A percentile compares a stretch with the other conserved stretches of the same genome.
phyloP scores from a whole-genome alignment of 2,113 vertebrate species.

The Pholis gunnellus region DNA sequence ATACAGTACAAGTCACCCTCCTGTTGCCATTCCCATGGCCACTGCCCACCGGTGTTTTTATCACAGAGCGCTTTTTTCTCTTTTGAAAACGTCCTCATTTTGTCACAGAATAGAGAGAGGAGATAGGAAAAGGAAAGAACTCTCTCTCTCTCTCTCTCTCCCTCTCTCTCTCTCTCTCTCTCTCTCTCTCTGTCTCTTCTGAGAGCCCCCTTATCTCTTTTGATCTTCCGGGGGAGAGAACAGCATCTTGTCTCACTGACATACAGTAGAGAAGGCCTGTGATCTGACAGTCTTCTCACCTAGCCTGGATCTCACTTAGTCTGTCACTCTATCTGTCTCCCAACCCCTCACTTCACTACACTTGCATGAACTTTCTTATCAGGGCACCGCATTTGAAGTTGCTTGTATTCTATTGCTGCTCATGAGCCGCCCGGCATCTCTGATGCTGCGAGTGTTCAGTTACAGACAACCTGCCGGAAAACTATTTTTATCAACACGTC shows the following conservation, averaged over 20 bases:
- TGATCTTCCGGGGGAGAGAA: constrained; percentile 56
- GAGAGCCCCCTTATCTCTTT: constrained; percentile 38
- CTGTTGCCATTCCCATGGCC: background rate
- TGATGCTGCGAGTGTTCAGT: background rate
- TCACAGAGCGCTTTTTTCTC: constrained; percentile 26
- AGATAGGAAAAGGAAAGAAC: constrained; percentile 10
- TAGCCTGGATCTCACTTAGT: constrained; percentile 53
- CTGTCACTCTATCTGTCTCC: constrained; percentile 46
- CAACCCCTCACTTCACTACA: background rate
- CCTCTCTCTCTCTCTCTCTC: no score
- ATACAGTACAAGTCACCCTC: background rate
- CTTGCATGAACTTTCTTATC: constrained; percentile 30
- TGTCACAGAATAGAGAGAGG: constrained; percentile 45
- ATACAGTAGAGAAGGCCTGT: constrained; percentile 40
- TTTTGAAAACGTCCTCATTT: constrained; percentile 56
- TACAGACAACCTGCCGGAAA: constrained; percentile 1
- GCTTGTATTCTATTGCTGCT: constrained; percentile 13
- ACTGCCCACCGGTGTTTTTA: constrained; percentile 6
- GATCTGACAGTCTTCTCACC: constrained; percentile 55
- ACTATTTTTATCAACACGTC: constrained; percentile 20
- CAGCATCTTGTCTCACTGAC: constrained; percentile 45
- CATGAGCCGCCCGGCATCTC: background rate
- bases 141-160: no score
- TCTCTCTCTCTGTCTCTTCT: constrained; percentile 8
- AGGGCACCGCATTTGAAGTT: constrained; percentile 11